Evolutionary conservation across 2,888 invertebrate genomes (phyloP).

Genomic region (Rotaria macrura): DNA sequence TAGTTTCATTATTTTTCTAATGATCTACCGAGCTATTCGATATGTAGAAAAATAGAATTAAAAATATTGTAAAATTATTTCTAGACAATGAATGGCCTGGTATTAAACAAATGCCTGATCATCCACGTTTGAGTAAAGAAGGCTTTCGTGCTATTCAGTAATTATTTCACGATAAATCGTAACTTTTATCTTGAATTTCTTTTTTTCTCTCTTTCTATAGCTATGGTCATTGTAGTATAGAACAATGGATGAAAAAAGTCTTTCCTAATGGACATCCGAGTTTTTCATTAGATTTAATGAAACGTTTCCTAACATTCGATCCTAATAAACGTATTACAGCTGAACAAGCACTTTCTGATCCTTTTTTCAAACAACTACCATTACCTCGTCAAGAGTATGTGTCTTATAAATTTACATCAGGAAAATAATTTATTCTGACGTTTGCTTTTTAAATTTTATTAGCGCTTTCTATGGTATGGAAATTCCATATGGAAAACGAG

Average conservation of each 20-base stretch:
- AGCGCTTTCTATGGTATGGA: constrained; percentile 78
- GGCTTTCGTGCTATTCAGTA: neutral
- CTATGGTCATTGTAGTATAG: constrained; percentile 47
- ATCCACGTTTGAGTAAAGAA: constrained; percentile 82
- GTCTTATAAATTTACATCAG: too few species aligned
- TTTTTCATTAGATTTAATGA: constrained; percentile 48
- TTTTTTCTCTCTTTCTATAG: neutral
- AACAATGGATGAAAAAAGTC: constrained; percentile 51
- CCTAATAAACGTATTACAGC: constrained; percentile 88
- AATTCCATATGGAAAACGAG: constrained; percentile 94
- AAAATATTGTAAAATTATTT: neutral
- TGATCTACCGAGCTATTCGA: too few species aligned
- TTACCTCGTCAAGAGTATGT: constrained; percentile 70
- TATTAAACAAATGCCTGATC: constrained; percentile 96
- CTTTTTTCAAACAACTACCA: constrained; percentile 87
- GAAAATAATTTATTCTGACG: neutral
- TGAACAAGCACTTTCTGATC: constrained; percentile 79
- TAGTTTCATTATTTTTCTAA: neutral
- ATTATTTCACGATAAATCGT: neutral
- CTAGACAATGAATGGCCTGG: constrained; percentile 88
- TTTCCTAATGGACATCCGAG: constrained; percentile 41
- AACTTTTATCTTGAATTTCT: too few species aligned
- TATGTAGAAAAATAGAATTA: too few species aligned
- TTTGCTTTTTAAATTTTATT: constrained; percentile 30
- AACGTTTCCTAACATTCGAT: constrained; percentile 71